Evolutionary conservation across 2,797 vertebrate species (phyloP).

Genomic region (Argyrosomus regius): DNA sequence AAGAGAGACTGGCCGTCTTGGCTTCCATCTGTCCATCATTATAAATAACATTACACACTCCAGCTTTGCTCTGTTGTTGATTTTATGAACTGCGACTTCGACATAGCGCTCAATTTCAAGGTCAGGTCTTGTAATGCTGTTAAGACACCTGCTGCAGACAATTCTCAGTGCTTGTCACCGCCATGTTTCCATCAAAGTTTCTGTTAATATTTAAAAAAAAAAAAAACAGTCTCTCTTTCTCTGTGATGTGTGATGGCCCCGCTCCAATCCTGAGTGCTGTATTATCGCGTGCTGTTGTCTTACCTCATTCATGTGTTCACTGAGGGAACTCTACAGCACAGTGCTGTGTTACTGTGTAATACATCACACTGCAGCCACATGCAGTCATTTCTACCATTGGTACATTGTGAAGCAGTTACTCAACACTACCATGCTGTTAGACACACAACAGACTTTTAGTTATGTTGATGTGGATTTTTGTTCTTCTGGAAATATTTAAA

Average conservation of each 20-base stretch:
- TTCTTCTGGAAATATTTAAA: slow-evolving; percentile 41
- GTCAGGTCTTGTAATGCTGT: slow-evolving; percentile 6
- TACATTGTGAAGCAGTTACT: slow-evolving; percentile 46
- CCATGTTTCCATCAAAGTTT: neutral
- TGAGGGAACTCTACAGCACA: slow-evolving; percentile 49
- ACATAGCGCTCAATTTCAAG: neutral
- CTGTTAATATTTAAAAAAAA: neutral
- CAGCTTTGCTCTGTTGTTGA: slow-evolving; percentile 1
- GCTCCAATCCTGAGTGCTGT: slow-evolving; percentile 66
- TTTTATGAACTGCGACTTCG: neutral
- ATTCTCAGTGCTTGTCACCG: neutral
- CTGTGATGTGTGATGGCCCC: slow-evolving; percentile 1
- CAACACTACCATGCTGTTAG: slow-evolving; percentile 51
- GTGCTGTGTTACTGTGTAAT: slow-evolving; percentile 78
- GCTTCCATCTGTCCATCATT: slow-evolving; percentile 29
- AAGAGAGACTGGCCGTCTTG: slow-evolving; percentile 37
- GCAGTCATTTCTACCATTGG: slow-evolving; percentile 52
- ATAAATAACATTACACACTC: slow-evolving; percentile 20
- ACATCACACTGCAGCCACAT: slow-evolving; percentile 58
- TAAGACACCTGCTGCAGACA: slow-evolving; percentile 8
- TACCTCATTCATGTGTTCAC: slow-evolving; percentile 45
- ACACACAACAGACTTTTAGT: slow-evolving; percentile 40
- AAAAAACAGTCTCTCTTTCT: slow-evolving; percentile 12
- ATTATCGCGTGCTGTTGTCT: slow-evolving; percentile 46
- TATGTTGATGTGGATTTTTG: slow-evolving; percentile 42